Evolutionary conservation across 2,113 vertebrate species (phyloP).

Genomic region (Muntiacus muntjak): DNA sequence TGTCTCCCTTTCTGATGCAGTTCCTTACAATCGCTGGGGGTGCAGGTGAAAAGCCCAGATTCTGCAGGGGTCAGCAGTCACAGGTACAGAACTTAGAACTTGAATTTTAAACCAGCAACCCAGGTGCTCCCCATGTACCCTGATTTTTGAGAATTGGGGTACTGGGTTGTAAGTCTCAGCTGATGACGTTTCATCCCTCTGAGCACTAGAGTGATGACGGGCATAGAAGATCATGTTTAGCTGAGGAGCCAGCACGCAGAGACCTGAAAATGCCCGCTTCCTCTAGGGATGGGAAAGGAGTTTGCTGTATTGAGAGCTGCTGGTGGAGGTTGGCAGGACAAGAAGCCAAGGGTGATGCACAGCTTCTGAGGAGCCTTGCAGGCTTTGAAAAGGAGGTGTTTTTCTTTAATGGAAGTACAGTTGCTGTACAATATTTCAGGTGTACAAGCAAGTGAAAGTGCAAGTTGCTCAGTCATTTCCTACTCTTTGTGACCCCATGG

Average conservation of each 20-base stretch:
- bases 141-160: background rate
- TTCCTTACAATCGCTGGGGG: background rate
- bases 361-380: background rate
- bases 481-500: background rate
- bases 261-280: background rate
- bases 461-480: background rate
- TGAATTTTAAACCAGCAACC: background rate
- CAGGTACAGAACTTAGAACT: background rate
- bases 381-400: background rate
- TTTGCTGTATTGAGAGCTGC: background rate
- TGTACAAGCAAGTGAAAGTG: background rate
- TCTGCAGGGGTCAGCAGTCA: background rate
- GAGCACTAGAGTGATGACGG: background rate
- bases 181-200: background rate
- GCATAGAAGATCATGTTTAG: background rate
- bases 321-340: background rate
- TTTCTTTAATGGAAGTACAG: background rate
- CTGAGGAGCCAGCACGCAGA: background rate
- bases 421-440: background rate
- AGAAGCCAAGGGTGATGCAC: background rate
- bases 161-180: background rate
- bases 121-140: background rate
- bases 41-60: background rate
- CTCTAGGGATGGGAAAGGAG: background rate
- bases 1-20: background rate